phyloP scores from a whole-genome alignment of 2,113 vertebrate species.

The Arothron firmamentum region DNA sequence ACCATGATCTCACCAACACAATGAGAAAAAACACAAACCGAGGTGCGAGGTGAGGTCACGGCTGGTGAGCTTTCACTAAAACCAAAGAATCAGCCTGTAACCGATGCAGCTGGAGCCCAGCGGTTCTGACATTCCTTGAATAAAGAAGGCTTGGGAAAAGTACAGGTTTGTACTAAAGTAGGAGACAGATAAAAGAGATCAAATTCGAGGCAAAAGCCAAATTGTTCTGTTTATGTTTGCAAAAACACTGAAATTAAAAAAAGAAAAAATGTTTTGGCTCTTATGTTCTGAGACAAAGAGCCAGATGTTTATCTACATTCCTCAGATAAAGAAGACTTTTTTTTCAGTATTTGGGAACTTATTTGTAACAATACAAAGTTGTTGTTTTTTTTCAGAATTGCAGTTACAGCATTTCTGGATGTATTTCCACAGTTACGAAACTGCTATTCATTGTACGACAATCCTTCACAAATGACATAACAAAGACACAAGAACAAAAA shows the following conservation, averaged over 20 bases:
- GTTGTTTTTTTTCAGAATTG: not conserved
- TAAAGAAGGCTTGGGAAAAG: slow-evolving; percentile 19
- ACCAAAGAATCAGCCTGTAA: slow-evolving; percentile 31
- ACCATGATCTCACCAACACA: no score
- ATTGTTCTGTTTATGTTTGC: not conserved
- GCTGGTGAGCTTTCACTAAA: slow-evolving; percentile 43
- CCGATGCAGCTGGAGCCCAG: slow-evolving; percentile 18
- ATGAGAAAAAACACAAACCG: no score
- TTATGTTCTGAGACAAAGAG: not conserved
- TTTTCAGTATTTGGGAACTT: not conserved
- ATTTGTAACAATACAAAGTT: not conserved
- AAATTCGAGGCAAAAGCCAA: not conserved
- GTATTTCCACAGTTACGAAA: not conserved
- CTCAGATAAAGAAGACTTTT: not conserved
- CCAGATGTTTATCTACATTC: slow-evolving; percentile 4
- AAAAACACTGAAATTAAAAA: not conserved
- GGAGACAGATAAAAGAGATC: not conserved
- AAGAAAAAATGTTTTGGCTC: not conserved
- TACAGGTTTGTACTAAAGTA: slow-evolving; percentile 4
- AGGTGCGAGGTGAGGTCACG: slow-evolving; percentile 20
- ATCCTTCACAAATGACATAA: not conserved
- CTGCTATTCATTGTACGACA: not conserved
- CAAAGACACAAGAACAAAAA: not conserved
- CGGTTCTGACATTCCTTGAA: slow-evolving; percentile 19
- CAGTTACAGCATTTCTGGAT: not conserved